Base-by-base conservation (phyloP, 2,113 vertebrate species). In the Collichthys lucidus region DNA sequence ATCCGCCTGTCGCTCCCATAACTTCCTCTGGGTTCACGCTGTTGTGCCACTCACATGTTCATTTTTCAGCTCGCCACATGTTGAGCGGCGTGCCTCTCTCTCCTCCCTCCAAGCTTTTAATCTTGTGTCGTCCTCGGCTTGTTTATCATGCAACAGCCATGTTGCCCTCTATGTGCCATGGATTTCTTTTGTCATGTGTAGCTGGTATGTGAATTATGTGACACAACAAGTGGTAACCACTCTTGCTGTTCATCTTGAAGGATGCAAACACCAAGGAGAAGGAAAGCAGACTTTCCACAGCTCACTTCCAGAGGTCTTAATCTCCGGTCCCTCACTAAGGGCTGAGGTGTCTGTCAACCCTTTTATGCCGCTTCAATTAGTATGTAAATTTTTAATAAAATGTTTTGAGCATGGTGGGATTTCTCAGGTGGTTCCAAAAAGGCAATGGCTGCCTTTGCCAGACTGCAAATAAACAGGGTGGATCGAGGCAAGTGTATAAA, bases 301-400 rank as follows among this genome's bases (percentile, higher is more conserved):
- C 75, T 85, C 29, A 44, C 77, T 90, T 86, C 82, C 85, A 35
- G 60, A 78, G 84, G 74, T 91, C 88, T 86, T 91, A 86, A 87
- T 91, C 86, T 88, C 71, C 65, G 60, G 46, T 49, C 68, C 79
- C 77, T 87, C 67, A 77, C 75, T 56, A 77, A 74, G 79, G 73
- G 59, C 70, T 63, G 75, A 73, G 84, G 73, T 65, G 79, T 78
- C 89, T 82, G 80, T 84, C 86, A 86, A 73, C 82, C 80, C 63
- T 24, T 85, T 84, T 67, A 85, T 77, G 55, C 78, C 22, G 24
- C 84, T 86, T 88, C 85, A 91, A 89, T 94, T 91, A 93, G 83
- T 86, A 93, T 93, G 92, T 86, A 91, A 83, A 94, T 93, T 88
- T 64, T 84, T 65, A 81, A 90, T 87, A 69, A 69, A 52, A 9